phyloP scores from a whole-genome alignment of 2,797 vertebrate genomes.

The Sparus aurata region DNA sequence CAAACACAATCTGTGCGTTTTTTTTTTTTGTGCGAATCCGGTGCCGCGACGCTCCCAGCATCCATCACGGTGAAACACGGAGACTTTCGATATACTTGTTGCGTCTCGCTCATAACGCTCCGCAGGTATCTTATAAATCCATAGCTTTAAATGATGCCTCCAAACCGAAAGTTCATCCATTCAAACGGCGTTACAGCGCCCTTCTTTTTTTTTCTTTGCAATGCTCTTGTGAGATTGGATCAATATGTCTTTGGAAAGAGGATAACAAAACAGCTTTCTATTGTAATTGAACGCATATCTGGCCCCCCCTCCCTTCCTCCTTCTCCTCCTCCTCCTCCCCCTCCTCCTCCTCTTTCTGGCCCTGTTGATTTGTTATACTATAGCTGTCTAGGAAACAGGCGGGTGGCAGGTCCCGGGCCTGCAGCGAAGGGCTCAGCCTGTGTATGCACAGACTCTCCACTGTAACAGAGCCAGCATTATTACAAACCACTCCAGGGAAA shows the following conservation, averaged over 20 bases:
- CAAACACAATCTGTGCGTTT: slow-evolving; percentile 7
- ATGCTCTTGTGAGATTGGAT: slow-evolving; percentile 45
- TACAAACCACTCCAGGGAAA: slow-evolving; percentile 66
- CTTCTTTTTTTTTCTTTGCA: slow-evolving; percentile 7
- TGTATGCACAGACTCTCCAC: slow-evolving; percentile 55
- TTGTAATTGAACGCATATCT: slow-evolving; percentile 59
- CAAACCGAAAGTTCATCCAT: slow-evolving; percentile 43
- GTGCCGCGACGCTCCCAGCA: slow-evolving; percentile 1
- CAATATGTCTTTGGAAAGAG: slow-evolving; percentile 50
- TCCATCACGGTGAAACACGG: slow-evolving; percentile 25
- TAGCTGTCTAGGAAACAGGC: slow-evolving; percentile 70
- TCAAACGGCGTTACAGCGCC: background rate
- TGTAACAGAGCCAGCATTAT: slow-evolving; percentile 71
- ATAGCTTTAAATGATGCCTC: slow-evolving; percentile 38
- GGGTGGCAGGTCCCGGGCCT: slow-evolving; percentile 55
- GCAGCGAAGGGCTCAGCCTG: slow-evolving; percentile 42
- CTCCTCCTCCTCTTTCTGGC: slow-evolving; percentile 20
- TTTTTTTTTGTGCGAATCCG: slow-evolving; percentile 9
- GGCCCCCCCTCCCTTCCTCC: background rate
- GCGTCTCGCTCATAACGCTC: slow-evolving; percentile 27
- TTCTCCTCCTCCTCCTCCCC: slow-evolving; percentile 1
- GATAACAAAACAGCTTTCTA: slow-evolving; percentile 61
- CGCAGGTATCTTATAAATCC: slow-evolving; percentile 40
- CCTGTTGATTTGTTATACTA: slow-evolving; percentile 70
- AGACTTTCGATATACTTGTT: slow-evolving; percentile 37